Evolutionary conservation across 2,797 vertebrate genomes (phyloP), one percentile per base, ranked within the genome.

Genomic region (Denticeps clupeoides): DNA sequence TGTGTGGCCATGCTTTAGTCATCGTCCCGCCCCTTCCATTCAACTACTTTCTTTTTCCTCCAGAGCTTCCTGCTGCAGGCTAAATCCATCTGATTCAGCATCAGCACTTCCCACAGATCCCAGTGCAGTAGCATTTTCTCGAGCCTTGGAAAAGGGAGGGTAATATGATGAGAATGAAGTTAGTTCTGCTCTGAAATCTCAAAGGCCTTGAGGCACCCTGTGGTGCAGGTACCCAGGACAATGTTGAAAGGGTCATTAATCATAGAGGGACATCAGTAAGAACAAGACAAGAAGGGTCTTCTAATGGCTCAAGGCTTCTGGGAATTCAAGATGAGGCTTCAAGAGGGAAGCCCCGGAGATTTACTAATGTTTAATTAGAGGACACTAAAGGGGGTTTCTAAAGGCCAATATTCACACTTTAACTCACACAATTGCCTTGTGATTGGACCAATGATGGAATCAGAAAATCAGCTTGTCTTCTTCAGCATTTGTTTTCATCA

Each of bases 11-110:
- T 38, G 35, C 35, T 38, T 38, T 38, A 38, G 35, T 38, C 35
- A 38, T 35, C 35, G 35, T 38, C 35, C 35, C 35, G 35, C 35
- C 35, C 35, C 35, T 38, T 38, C 35, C 35, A 38, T 38, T 38
- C 35, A 38, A 9, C 8, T n/a, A 4, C 18, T 21, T 35, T 4
- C 35, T 38, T 10, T n/a, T 38, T 35, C 35, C 35, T 38, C 35
- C 35, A 10, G 35, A 11, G 35, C 35, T 38, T 38, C 35, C 35
- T 38, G 35, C 35, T 35, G 21, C 18, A 5, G 35, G 4, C 18
- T 38, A 35, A 18, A 35, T 21, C 2, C 18, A 35, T 38, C 9
- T 4, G 35, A 38, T 38, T 38, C 35, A 21, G 38, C 18, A 21
- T 35, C 35, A 4, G 2, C 35, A 38, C 18, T 18, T 35, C 16